These are phyloP conservation scores for Drosophila saltans DNA, from an alignment of 1,140 invertebrate genomes.

Conservation along the genomic window DNA sequence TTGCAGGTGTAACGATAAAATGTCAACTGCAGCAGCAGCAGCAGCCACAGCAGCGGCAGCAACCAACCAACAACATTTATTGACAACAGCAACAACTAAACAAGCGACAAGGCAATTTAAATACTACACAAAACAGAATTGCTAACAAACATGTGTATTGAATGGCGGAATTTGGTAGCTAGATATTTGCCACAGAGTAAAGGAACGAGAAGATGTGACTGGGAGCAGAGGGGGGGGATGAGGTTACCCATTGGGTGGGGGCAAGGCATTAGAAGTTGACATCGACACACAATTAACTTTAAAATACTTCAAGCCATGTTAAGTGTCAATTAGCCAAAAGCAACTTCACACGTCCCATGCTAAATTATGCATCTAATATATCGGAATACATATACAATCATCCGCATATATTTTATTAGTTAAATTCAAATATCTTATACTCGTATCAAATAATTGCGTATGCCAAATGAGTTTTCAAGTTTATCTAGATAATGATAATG, in stretches of 20 bases:
- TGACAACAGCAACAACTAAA: conserved; percentile 30
- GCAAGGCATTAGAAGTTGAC: conserved; percentile 41
- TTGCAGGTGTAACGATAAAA: conserved; percentile 68
- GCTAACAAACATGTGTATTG: conserved; percentile 53
- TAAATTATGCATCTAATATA: conserved; percentile 56
- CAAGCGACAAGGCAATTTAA: conserved; percentile 75
- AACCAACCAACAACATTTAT: conserved; percentile 1
- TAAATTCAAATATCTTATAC: not conserved
- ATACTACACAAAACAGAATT: conserved; percentile 62
- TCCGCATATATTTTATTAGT: conserved; percentile 31
- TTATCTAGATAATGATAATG: conserved; percentile 34
- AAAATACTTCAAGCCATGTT: conserved; percentile 77
- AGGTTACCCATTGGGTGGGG: not conserved
- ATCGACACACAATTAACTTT: conserved; percentile 78
- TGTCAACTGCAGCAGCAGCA: conserved; percentile 49
- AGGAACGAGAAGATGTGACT: not conserved
- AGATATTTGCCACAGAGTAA: not conserved
- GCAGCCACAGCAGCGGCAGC: conserved; percentile 16
- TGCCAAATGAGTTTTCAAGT: conserved; percentile 44
- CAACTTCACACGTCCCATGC: conserved; percentile 60
- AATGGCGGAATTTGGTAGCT: conserved; percentile 28
- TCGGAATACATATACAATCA: conserved; percentile 54
- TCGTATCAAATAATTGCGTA: conserved; percentile 43
- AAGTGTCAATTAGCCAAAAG: conserved; percentile 75
- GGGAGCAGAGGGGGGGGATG: not conserved